Evolutionary conservation across 2,113 vertebrate species (phyloP).

Genomic region (Serilophus lunatus): DNA sequence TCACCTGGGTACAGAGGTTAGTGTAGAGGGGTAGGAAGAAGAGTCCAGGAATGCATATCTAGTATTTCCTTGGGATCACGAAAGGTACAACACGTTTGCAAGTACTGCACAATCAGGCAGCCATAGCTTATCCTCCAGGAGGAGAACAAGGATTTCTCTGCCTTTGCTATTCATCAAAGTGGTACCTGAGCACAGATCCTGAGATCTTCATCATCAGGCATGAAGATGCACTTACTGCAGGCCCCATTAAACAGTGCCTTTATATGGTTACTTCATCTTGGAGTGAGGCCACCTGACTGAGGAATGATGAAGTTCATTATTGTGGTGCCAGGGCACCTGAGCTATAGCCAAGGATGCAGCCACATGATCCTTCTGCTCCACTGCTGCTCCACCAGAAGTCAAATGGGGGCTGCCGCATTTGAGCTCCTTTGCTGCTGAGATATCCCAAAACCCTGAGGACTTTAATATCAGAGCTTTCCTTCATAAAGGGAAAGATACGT

Average conservation of each 20-base stretch:
- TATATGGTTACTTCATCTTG: background rate
- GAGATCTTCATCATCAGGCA: background rate
- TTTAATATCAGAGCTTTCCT: background rate
- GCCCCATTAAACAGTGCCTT: background rate
- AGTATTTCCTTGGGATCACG: background rate
- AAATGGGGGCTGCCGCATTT: background rate
- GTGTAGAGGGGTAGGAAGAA: background rate
- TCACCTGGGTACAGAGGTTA: background rate
- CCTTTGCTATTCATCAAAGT: background rate
- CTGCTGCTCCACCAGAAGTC: background rate
- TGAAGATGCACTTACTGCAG: background rate
- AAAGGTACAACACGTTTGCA: background rate
- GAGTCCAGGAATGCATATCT: background rate
- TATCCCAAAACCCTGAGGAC: background rate
- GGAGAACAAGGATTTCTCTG: background rate
- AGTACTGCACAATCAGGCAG: background rate
- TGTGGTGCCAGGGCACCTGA: background rate
- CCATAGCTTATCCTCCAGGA: background rate
- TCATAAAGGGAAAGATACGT: background rate
- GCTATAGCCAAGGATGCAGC: background rate
- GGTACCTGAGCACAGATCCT: background rate
- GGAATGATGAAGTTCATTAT: background rate
- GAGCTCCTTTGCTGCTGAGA: accelerated
- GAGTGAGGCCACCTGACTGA: background rate
- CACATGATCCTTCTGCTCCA: accelerated